Conservation (phyloP, 2,113 vertebrate genomes). For the Romanogobio albipinnatus region DNA sequence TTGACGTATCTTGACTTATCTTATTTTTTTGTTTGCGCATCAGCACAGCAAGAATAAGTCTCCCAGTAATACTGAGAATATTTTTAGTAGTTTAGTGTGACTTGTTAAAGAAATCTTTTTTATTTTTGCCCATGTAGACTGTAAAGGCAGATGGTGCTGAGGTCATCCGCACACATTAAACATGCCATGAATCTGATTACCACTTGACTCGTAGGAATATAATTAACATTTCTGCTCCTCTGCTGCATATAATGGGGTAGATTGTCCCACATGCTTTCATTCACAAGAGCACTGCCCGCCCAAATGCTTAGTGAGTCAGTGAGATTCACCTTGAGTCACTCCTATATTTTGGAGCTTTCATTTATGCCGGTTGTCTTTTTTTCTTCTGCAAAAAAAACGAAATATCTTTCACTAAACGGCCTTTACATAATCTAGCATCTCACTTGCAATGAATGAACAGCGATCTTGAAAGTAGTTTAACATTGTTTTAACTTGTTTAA, state of each 20-base stretch:
- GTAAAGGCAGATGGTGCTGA: not conserved
- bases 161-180: slow-evolving; percentile 6
- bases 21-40: not conserved
- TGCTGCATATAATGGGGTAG: slow-evolving; percentile 2
- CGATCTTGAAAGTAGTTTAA: slow-evolving; percentile 36
- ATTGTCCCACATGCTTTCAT: slow-evolving; percentile 14
- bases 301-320: not conserved
- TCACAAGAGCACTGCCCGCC: not conserved
- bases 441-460: not conserved
- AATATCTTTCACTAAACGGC: not conserved
- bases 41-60: not conserved
- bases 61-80: not conserved
- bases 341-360: not conserved
- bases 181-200: not conserved
- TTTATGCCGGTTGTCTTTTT: not conserved
- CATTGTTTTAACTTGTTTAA: slow-evolving; percentile 29
- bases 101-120: slow-evolving; percentile 7
- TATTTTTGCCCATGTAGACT: not conserved
- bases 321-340: not conserved
- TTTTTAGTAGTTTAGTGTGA: not conserved
- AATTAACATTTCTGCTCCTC: slow-evolving; percentile 21
- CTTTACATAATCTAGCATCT: not conserved
- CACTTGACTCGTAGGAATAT: not conserved
- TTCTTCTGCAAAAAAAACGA: not conserved
- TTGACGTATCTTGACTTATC: slow-evolving; percentile 14